Conservation (phyloP, 2,113 vertebrate genomes). For the Syrmaticus mikado region DNA sequence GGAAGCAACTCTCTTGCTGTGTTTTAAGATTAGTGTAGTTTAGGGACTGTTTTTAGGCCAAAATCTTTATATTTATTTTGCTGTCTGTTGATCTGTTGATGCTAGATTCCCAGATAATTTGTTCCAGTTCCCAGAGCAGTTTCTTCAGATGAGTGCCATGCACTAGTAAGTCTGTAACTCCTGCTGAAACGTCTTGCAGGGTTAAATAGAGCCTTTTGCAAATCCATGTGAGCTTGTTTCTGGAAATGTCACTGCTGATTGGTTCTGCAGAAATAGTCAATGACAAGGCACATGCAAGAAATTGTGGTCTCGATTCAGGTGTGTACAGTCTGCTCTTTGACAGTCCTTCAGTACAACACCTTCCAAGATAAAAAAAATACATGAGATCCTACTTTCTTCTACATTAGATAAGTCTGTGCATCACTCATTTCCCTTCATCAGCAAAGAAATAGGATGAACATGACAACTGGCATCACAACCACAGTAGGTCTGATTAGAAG, state of each 20-base stretch:
- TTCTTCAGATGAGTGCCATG: not conserved
- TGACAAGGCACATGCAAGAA: not conserved
- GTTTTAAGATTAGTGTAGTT: slow-evolving; percentile 17
- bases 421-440: not conserved
- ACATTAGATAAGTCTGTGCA: not conserved
- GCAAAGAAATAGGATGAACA: not conserved
- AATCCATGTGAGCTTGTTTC: not conserved
- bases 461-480: not conserved
- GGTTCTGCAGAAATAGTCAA: not conserved
- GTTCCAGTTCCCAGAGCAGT: slow-evolving; percentile 8
- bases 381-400: not conserved
- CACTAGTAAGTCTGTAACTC: not conserved
- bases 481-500: rapidly evolving
- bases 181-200: not conserved
- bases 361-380: not conserved
- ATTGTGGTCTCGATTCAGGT: not conserved
- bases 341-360: not conserved
- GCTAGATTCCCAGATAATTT: slow-evolving; percentile 22
- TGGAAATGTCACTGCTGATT: not conserved
- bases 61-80: slow-evolving; percentile 19
- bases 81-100: slow-evolving; percentile 16
- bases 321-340: not conserved
- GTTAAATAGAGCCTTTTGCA: not conserved
- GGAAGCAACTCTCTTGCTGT: slow-evolving; percentile 20
- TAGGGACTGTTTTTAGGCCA: not conserved